phyloP scores from a whole-genome alignment of 2,888 invertebrate genomes.

The Nemotelus nigrinus region DNA sequence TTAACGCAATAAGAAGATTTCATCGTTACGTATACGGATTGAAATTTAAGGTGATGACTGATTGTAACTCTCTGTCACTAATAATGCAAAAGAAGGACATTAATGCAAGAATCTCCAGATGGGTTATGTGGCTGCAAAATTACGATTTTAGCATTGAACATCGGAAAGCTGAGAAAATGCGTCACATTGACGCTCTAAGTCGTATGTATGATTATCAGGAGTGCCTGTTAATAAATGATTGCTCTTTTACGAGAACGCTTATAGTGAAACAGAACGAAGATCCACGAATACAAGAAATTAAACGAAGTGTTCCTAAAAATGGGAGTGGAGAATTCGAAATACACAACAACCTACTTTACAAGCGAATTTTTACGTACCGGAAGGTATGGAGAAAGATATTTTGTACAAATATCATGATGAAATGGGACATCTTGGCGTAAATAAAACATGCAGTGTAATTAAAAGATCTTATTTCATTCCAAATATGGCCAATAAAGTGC shows the following conservation, averaged over 20 bases:
- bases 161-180: neutral
- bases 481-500: constrained; percentile 14
- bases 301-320: neutral
- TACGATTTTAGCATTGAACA: constrained; percentile 38
- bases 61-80: neutral
- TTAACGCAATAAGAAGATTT: constrained; percentile 3
- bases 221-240: constrained; percentile 37
- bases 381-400: constrained; percentile 18
- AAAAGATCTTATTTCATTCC: constrained; percentile 13
- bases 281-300: neutral
- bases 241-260: constrained; percentile 18
- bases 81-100: constrained; percentile 18
- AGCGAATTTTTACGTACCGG: constrained; percentile 36
- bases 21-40: constrained; percentile 24
- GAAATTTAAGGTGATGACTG: constrained; percentile 20
- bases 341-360: constrained; percentile 11
- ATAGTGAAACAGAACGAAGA: neutral
- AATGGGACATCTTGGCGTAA: constrained; percentile 29
- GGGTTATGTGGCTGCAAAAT: constrained; percentile 37
- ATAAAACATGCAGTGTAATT: constrained; percentile 17
- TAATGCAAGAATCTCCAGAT: constrained; percentile 36
- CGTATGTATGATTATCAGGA: constrained; percentile 31
- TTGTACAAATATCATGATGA: constrained; percentile 29
- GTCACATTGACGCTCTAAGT: constrained; percentile 18
- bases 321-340: neutral